phyloP scores from a whole-genome alignment of 2,113 vertebrate genomes.

The Centropus unirufus region DNA sequence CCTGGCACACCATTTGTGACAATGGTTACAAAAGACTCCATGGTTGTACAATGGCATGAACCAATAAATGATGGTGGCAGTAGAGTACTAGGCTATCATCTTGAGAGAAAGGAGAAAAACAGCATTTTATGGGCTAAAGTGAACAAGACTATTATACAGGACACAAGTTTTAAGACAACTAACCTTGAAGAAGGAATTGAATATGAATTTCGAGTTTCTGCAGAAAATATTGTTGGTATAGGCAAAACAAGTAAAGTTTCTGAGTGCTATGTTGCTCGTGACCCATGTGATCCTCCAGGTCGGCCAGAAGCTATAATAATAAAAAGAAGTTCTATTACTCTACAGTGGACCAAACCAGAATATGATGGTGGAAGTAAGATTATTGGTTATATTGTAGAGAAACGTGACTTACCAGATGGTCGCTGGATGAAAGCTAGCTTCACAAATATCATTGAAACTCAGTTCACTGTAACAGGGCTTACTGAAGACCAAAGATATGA shows the following conservation, averaged over 20 bases:
- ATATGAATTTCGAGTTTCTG: constrained; percentile 95
- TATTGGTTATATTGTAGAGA: constrained; percentile 95
- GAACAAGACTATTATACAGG: constrained; percentile 93
- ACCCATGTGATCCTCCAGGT: constrained; percentile 95
- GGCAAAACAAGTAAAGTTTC: constrained; percentile 96
- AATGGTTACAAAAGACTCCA: constrained; percentile 88
- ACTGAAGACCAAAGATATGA: constrained; percentile 96
- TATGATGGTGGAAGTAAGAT: constrained; percentile 97
- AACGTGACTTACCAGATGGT: constrained; percentile 95
- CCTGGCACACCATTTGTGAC: constrained; percentile 94
- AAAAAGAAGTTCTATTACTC: constrained; percentile 89
- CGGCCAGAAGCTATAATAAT: constrained; percentile 90
- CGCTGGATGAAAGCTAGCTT: constrained; percentile 98
- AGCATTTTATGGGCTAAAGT: constrained; percentile 97
- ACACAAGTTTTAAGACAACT: constrained; percentile 88
- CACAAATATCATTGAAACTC: constrained; percentile 95
- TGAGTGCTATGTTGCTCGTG: constrained; percentile 93
- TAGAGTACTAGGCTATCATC: constrained; percentile 91
- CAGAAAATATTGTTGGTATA: constrained; percentile 96
- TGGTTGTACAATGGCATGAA: constrained; percentile 95
- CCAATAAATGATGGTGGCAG: constrained; percentile 94
- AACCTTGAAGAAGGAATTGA: constrained; percentile 95
- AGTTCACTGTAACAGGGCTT: constrained; percentile 93
- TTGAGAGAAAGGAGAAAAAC: constrained; percentile 97
- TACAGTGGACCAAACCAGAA: constrained; percentile 94